Evolutionary conservation across 2,888 invertebrate species (phyloP), one percentile per base, ranked within the genome.

Genomic region (Nyleta sp.): DNA sequence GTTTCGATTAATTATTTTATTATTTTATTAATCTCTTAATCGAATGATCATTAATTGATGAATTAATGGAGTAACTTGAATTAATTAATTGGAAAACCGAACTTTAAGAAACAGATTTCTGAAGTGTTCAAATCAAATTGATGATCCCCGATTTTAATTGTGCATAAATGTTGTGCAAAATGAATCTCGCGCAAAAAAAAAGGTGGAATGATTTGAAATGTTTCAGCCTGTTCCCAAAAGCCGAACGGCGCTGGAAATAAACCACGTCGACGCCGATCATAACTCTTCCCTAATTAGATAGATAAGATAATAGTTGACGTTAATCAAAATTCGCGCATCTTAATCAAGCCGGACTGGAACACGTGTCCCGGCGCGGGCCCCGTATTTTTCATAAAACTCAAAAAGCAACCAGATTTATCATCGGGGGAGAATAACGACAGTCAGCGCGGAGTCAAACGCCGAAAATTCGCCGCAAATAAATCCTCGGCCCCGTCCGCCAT

Each of bases 321-420:
- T 62, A 72, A 72, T 64, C 72, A 72, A 71, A 72, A 72, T 72
- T 48, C 62, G 72, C 72, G 72, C 72, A 73, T 73, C 72, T 73
- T 73, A 73, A 73, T 73, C 72, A 73, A 73, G 64, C 40, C 72
- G 50, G 72, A 64, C 64, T 64, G 64, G 40, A 46, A 73, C 72
- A 73, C 72, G 64, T 57, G 72, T 73, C 50, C 50, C 35, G 48
- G 33, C 20, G 48, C 50, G 65, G 59, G 42, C 33, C 73, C 59
- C 57, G 59, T 73, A 73, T 73, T 73, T 73, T 73, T 73, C 73
- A 73, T 73, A 73, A 73, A 73, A 65, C 59, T 65, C 73, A 64
- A 72, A 72, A 72, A 72, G 64, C 72, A 57, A 40, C 48, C 64
- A 42, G 53, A 72, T 64, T 72, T 72, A 72, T 72, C 72, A 72